Evolutionary conservation across 2,113 vertebrate genomes (phyloP).

Genomic region (Tenebrosternarchus preto): DNA sequence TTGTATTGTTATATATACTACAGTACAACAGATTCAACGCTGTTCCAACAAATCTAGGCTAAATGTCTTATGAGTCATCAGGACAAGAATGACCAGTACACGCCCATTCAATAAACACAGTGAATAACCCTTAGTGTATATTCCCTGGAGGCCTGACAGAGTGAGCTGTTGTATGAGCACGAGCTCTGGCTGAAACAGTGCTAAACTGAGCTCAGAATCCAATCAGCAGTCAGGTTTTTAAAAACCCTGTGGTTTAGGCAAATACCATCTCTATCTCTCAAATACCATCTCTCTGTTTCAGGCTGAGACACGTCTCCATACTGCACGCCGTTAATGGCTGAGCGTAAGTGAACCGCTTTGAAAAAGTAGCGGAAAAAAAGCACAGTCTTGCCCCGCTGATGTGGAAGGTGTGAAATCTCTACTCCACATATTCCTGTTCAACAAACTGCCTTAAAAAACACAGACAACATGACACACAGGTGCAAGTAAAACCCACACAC

Average conservation of each 20-base stretch:
- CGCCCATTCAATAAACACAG: background rate
- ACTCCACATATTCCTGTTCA: background rate
- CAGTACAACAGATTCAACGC: background rate
- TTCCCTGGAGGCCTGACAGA: background rate
- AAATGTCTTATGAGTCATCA: slow-evolving; percentile 20
- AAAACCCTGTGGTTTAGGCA: background rate
- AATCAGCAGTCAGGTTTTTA: background rate
- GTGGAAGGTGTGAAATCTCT: background rate
- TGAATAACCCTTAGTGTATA: background rate
- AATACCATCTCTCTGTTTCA: background rate
- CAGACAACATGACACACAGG: background rate
- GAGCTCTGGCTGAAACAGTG: too few relatives aligned
- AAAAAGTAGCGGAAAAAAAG: background rate
- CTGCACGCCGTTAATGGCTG: background rate
- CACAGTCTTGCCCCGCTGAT: background rate
- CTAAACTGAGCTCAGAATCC: background rate
- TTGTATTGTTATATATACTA: background rate
- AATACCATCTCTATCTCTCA: slow-evolving; percentile 3
- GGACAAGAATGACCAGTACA: background rate
- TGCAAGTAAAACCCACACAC: too few relatives aligned
- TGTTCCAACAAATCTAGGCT: background rate
- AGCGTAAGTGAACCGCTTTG: background rate
- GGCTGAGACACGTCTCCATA: background rate
- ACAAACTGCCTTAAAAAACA: background rate
- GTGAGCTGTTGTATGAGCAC: background rate